Base-by-base conservation (phyloP, 1,140 invertebrate genomes). In the Drosophila eugracilis region DNA sequence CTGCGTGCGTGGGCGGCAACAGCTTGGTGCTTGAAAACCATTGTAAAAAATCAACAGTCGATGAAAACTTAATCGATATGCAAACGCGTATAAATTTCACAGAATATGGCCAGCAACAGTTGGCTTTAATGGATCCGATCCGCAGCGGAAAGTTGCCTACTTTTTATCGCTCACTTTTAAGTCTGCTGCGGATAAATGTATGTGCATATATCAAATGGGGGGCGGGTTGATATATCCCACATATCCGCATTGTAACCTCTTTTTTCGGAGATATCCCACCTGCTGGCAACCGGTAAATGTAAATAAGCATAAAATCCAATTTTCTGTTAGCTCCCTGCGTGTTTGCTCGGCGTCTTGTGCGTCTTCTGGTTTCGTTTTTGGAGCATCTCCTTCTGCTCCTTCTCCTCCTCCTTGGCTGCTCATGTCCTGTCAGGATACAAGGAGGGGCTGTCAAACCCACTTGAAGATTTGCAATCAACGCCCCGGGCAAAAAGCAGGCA, bases 221-320 rank as follows among this genome's bases (percentile, higher is more conserved):
- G 36, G n/a, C n/a, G n/a, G n/a, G n/a, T n/a, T n/a, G 59, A 28
- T 44, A 24, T 59, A 57, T 24, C 14, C 24, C 52, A 39, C 53
- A 32, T 30, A 47, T 70, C 34, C 63, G 32, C 15, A 28, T 22
- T 24, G 62, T 69, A 69, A 70, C 50, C 66, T 55, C 21, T 50
- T 52, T 44, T 39, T 44, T 30, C n/a, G 21, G n/a, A 12, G 41
- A 12, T 22, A 22, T 47, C 21, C 55, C 44, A 59, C 62, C 57
- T 67, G 49, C 65, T 55, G 71, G 54, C 24, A 47, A 28, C 34
- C 48, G 15, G 42, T 48, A 63, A 74, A 86, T 86, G 72, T 85
- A 86, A 85, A 80, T 85, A 85, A 85, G 80, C 72, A 79, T 80
- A 76, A 85, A 85, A 85, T 85, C 72, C 81, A 85, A 85, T 86